A percentile compares a stretch with the other conserved stretches of the same genome.
phyloP scores from a whole-genome alignment of 2,113 vertebrate genomes.

The Lota lota region DNA sequence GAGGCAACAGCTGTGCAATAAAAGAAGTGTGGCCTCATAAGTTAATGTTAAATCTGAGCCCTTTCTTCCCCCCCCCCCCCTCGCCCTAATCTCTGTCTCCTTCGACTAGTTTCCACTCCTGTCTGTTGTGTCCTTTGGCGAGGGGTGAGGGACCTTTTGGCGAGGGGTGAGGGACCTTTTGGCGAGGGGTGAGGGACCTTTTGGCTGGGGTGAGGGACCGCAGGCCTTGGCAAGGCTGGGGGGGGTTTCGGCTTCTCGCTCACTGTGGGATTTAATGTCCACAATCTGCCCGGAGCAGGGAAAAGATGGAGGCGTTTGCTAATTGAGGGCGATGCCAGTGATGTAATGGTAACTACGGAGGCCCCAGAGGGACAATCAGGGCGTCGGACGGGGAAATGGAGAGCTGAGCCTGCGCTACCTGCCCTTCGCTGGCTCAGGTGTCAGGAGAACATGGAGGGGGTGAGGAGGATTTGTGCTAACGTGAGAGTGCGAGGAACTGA shows the following conservation, averaged over 20 bases:
- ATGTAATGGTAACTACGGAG: conserved; percentile 61
- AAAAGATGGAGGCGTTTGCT: conserved; percentile 48
- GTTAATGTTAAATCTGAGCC: conserved; percentile 49
- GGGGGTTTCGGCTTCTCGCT: conserved; percentile 29
- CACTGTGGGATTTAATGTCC: conserved; percentile 56
- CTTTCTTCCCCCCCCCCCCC: conserved; percentile 20
- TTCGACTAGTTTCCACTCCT: conserved; percentile 35
- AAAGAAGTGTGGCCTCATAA: conserved; percentile 61
- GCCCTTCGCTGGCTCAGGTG: conserved; percentile 46
- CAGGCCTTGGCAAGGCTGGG: conserved; percentile 42
- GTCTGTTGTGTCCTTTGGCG: conserved; percentile 43
- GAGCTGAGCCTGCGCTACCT: conserved; percentile 2
- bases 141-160: conserved; percentile 28
- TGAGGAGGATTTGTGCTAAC: no score
- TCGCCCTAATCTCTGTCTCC: background rate
- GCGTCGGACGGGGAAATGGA: conserved; percentile 31
- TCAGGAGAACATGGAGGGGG: conserved; percentile 26
- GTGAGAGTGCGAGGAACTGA: background rate
- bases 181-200: background rate
- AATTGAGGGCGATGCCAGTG: conserved; percentile 53
- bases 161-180: conserved; percentile 22
- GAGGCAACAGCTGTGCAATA: conserved; percentile 61
- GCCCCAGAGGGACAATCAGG: conserved; percentile 37
- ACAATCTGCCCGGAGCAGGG: conserved; percentile 54
- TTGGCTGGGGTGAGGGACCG: conserved; percentile 41